Evolutionary conservation across 2,113 vertebrate genomes (phyloP), one percentile per base, ranked within the genome.

Genomic region (Balaeniceps rex): DNA sequence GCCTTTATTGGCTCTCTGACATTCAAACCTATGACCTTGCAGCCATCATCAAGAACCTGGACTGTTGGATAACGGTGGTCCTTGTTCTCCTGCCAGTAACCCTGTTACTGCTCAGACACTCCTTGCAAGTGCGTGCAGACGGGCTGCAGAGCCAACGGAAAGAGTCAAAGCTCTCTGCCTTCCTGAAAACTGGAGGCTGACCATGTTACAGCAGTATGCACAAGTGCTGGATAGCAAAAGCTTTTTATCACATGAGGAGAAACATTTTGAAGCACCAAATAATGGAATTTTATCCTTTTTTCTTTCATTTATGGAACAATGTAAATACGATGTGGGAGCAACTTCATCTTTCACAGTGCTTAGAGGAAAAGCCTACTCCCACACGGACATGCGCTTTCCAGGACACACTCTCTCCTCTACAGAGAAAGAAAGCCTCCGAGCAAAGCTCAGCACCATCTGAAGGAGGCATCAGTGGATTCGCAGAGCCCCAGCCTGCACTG

Each of bases 301-400:
- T 49, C 38, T 66, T 76, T 25, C 26, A 34, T 66, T 75, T 88
- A 61, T 12, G 29, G 25, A 81, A 58, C 34, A 33, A 42, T 11
- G 7, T 7, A 71, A 38, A 36, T 12, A 13, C 24, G n/a, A 82
- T 22, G 28, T 14, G 40, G 25, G 5, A 85, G 40, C n/a, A 77
- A 21, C 33, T 66, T 49, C n/a, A 49, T 10, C 46, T 55, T 65
- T 34, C 42, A 24, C 79, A 46, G 22, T 7, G 5, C 29, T 57
- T 31, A 12, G 31, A 79, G 28, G 66, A 66, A 74, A 58, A 68
- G 34, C 33, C 69, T 29, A 7, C 49, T 76, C 49, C 19, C 42
- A 63, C 4, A 1, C 1, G 13, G 71, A 42, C 40, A 31, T 2
- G 6, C 1, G 4, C 47, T 7, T 74, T 52, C 61, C 55, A 58